Percentiles rank a stretch among this genome's conserved stretches.
phyloP scores from a whole-genome alignment of 2,113 vertebrate species.

The Ahaetulla prasina region DNA sequence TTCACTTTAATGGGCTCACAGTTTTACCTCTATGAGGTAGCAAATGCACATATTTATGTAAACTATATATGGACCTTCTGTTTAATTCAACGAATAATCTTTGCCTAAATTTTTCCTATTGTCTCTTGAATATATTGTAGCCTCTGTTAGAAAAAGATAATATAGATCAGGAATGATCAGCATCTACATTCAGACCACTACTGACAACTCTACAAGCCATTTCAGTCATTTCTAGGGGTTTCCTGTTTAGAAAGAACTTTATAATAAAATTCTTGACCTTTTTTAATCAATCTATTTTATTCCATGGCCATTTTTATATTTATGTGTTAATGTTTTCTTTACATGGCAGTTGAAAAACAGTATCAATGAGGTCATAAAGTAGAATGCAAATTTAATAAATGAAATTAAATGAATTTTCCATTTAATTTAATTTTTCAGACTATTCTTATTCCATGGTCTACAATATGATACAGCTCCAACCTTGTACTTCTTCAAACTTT shows the following conservation, averaged over 20 bases:
- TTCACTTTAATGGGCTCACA: background rate
- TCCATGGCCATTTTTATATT: background rate
- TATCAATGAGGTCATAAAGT: background rate
- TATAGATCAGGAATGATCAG: background rate
- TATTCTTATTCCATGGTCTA: background rate
- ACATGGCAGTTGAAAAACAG: too few species aligned
- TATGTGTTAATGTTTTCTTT: background rate
- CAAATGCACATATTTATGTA: background rate
- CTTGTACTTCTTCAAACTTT: background rate
- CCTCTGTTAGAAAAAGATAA: background rate
- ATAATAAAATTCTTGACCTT: background rate
- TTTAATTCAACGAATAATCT: background rate
- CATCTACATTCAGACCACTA: background rate
- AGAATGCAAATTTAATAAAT: background rate
- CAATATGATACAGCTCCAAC: background rate
- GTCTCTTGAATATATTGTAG: background rate
- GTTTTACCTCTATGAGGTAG: background rate
- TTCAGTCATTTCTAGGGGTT: background rate
- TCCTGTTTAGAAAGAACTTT: background rate
- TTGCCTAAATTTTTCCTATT: background rate
- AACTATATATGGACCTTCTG: background rate
- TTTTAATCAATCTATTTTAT: background rate
- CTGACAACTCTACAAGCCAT: background rate
- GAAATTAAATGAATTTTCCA: background rate
- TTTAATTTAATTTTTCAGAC: too few species aligned